These are phyloP conservation scores for Meles meles DNA, from an alignment of 2,113 vertebrate genomes.

Conservation along the genomic window DNA sequence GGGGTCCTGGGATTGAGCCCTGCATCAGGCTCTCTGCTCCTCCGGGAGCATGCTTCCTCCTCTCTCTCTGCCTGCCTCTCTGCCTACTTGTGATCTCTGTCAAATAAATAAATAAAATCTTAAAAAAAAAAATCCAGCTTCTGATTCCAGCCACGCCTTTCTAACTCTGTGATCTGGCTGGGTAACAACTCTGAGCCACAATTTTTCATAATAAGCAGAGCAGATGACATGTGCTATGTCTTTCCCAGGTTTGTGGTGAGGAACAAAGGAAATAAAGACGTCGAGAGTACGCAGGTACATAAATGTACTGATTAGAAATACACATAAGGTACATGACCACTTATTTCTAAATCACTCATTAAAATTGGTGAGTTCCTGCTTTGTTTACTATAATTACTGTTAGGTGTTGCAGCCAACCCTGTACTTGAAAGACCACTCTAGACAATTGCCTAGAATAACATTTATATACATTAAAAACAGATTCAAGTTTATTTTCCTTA, in stretches of 20 bases:
- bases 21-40: too few species aligned
- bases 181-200: background rate
- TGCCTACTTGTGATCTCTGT: too few species aligned
- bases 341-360: background rate
- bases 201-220: background rate
- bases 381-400: background rate
- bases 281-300: too few species aligned
- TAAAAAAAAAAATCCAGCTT: background rate
- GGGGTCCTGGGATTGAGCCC: too few species aligned
- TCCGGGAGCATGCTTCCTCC: too few species aligned
- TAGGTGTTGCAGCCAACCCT: background rate
- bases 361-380: background rate
- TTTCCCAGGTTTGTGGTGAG: background rate
- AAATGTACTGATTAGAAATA: background rate
- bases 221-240: background rate
- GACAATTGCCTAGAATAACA: background rate
- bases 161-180: background rate
- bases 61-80: too few species aligned
- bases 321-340: too few species aligned
- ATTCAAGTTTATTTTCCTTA: background rate
- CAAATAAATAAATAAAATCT: too few species aligned
- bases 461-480: background rate
- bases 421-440: background rate
- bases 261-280: background rate
- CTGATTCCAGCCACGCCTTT: background rate